phyloP scores from a whole-genome alignment of 37 sponge, comb jelly and placozoan species.

The Bolinopsis microptera region DNA sequence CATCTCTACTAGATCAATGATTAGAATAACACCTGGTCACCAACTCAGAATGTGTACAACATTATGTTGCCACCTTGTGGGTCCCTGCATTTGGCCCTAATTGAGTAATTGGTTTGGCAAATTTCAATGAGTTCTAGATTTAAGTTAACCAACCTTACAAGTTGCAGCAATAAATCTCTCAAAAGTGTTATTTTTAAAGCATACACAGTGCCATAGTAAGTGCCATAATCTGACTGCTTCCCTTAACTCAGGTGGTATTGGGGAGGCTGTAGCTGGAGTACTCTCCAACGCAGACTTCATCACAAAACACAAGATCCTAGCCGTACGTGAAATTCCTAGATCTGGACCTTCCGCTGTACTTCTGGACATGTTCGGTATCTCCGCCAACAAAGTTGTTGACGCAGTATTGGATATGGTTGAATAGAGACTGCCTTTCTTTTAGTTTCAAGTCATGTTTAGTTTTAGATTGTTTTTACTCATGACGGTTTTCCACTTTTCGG shows the following conservation, averaged over 20 bases:
- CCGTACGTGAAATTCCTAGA: slow-evolving; percentile 85
- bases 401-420: slow-evolving; percentile 80
- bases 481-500: not conserved
- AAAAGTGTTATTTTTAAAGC: too few species aligned
- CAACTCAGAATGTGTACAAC: too few species aligned
- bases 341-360: slow-evolving; percentile 84
- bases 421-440: not conserved
- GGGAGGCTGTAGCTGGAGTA: slow-evolving; percentile 94
- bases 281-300: slow-evolving; percentile 72
- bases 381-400: slow-evolving; percentile 71
- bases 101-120: too few species aligned
- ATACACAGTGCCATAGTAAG: too few species aligned
- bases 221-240: too few species aligned
- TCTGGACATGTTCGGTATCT: slow-evolving; percentile 83
- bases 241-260: slow-evolving; percentile 97
- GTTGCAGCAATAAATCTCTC: too few species aligned
- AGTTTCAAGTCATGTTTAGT: not conserved
- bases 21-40: too few species aligned
- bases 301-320: slow-evolving; percentile 71
- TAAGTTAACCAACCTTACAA: too few species aligned
- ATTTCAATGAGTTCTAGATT: too few species aligned
- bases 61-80: too few species aligned
- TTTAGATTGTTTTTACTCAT: not conserved
- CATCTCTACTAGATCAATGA: too few species aligned
- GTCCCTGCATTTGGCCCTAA: too few species aligned